Base-by-base conservation (phyloP, 2,797 vertebrate genomes). In the Serranus cabrilla region DNA sequence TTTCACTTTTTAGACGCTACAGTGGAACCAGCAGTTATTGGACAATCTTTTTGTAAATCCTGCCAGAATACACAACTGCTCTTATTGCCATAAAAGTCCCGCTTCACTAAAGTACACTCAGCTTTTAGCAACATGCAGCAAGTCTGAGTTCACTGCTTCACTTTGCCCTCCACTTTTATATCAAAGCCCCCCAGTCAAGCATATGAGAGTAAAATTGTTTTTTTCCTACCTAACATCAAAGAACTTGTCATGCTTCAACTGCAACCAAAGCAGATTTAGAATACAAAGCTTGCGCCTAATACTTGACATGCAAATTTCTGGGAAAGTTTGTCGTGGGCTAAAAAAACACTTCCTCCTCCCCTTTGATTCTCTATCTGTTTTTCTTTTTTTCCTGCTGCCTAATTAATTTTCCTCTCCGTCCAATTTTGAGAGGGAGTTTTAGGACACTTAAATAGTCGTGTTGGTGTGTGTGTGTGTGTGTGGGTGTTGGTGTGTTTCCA, bases 181-280 rank as follows among this genome's bases (percentile, higher is more conserved):
- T 65, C 7, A 39, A 59, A 67, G 39, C 9, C 7, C 20, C 12
- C 11, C 7, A 34, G 14, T 76, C 60, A 59, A 63, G 51, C 43
- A 45, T 20, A 55, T 62, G 5, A 62, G 7, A 49, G 17, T 56
- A 40, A 60, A 76, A 77, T 37, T 31, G 16, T 27, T 59, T 20
- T 60, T 82, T 57, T 74, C 70, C 14, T 27, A 34, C 18, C 31
- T 50, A 59, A 61, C 55, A 71, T 88, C 49, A 80, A 85, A 81
- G 13, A 18, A 55, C 27, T 49, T 34, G 23, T 70, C 62, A 55
- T 23, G 54, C 47, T 67, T 61, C 21, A 64, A n/a, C 55, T 54
- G 49, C 65, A 83, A 58, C 66, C 75, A 83, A 68, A 78, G 76
- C 64, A 78, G 54, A 60, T 87, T 82, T 55, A 70, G 16, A 65